Conservation (phyloP, 2,113 vertebrate species). For the Larimichthys polyactis region DNA sequence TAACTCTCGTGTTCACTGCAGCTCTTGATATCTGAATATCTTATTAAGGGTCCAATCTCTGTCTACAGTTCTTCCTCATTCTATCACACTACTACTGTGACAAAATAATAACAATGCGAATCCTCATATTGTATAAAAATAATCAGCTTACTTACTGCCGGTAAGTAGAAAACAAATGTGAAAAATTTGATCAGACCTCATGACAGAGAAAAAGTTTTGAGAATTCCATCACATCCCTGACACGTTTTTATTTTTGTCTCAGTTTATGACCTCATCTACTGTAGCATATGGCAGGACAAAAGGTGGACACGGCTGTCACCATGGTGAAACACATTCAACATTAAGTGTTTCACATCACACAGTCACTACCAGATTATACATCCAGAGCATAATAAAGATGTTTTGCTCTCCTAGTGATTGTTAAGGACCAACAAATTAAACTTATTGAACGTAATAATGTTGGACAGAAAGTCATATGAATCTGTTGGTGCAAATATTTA, state of each 20-base stretch:
- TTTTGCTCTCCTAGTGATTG: no score
- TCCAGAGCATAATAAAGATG: no score
- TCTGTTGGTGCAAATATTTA: not conserved
- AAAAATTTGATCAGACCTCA: not conserved
- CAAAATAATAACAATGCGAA: no score
- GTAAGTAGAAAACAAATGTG: not conserved
- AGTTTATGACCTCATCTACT: not conserved
- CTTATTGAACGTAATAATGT: not conserved
- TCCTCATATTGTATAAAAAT: not conserved
- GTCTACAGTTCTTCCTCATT: not conserved
- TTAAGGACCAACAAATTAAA: not conserved
- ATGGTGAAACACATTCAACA: not conserved
- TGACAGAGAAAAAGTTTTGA: not conserved
- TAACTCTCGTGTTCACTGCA: no score
- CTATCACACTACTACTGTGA: not conserved
- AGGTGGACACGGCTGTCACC: not conserved
- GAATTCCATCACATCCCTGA: not conserved
- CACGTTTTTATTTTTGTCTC: not conserved
- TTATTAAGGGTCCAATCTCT: not conserved
- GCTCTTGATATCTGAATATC: no score
- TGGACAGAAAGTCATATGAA: not conserved
- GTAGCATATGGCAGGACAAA: not conserved
- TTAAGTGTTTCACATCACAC: not conserved
- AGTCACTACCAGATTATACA: no score
- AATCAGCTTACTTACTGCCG: no score